Evolutionary conservation across 2,797 vertebrate genomes (phyloP), one percentile per base, ranked within the genome.

Genomic region (Helicolenus hilgendorfi): DNA sequence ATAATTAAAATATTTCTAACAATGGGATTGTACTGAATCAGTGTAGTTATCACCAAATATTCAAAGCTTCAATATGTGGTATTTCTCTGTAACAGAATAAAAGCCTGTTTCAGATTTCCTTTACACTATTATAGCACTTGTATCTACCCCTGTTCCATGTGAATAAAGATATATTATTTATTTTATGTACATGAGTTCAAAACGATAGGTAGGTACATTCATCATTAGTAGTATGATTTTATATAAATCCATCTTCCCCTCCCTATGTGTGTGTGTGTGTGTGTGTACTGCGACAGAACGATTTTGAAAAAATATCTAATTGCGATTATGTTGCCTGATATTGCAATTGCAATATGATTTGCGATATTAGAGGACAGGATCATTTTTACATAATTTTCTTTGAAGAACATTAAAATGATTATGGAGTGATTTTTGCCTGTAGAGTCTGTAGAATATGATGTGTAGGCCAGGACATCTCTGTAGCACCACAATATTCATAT

Each of bases 201-300:
- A 70, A 62, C 4, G 14, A 64, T 22, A 2, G 22, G 41, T 35
- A 35, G 9, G 0, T 53, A 26, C 20, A 33, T 7, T 36, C 53
- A 72, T 53, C n/a, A 49, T 53, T 49, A 53, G 33, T 7, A 18
- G 24, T 58, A 22, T n/a, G 9, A 35, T 49, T 33, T 41, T 22
- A 20, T 11, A 4, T 62, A 13, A 24, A 64, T 31, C n/a, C 9
- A 49, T 49, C 13, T 45, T 24, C 24, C 0, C 18, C 7, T 31
- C n/a, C 6, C 15, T 24, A 4, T 58, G 11, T 58, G 11, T 58
- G 22, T 58, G 22, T 56, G 53, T 26, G 22, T 26, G 55, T 56
- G 29, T 33, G 36, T 55, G 0, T 27, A 55, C 2, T 11, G 18
- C 0, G 7, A 0, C 18, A 49, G 45, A 9, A 58, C 0, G 18